phyloP scores from a whole-genome alignment of 1,140 invertebrate genomes.

The Bradysia coprophila region DNA sequence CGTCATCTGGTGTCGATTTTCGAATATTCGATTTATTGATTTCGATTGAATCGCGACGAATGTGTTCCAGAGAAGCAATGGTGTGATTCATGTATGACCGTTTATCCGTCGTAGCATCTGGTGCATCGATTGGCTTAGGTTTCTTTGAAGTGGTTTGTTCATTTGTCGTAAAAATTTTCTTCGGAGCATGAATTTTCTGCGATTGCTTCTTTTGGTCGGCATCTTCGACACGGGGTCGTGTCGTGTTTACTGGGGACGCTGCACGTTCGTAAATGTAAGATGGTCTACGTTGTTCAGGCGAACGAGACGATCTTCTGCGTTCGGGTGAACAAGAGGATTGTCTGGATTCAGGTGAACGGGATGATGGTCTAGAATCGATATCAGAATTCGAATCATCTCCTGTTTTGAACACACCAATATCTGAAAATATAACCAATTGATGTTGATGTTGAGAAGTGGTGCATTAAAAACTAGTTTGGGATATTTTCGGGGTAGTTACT shows the following conservation, averaged over 20 bases:
- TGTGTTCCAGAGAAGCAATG: slow-evolving; percentile 20
- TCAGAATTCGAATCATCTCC: slow-evolving; percentile 1
- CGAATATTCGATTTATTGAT: slow-evolving; percentile 18
- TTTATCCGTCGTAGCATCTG: slow-evolving; percentile 9
- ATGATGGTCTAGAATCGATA: neutral
- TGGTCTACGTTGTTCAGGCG: no score
- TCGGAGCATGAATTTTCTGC: neutral
- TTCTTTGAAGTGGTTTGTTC: neutral
- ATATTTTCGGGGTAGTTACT: no score
- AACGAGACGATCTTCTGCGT: no score
- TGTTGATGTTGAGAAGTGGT: no score
- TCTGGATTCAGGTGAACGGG: neutral
- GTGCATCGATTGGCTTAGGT: slow-evolving; percentile 2
- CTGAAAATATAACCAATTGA: no score
- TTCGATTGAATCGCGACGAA: slow-evolving; percentile 18
- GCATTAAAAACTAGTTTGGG: no score
- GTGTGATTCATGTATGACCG: slow-evolving; percentile 24
- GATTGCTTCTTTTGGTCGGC: neutral
- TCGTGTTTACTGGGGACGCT: neutral
- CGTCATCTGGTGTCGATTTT: slow-evolving; percentile 15
- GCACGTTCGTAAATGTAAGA: no score
- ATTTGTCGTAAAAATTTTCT: no score
- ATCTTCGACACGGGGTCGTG: neutral
- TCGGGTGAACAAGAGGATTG: no score
- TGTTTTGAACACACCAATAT: slow-evolving; percentile 3